Evolutionary conservation across 1,140 invertebrate species (phyloP).

Genomic region (Cotesia vestalis): DNA sequence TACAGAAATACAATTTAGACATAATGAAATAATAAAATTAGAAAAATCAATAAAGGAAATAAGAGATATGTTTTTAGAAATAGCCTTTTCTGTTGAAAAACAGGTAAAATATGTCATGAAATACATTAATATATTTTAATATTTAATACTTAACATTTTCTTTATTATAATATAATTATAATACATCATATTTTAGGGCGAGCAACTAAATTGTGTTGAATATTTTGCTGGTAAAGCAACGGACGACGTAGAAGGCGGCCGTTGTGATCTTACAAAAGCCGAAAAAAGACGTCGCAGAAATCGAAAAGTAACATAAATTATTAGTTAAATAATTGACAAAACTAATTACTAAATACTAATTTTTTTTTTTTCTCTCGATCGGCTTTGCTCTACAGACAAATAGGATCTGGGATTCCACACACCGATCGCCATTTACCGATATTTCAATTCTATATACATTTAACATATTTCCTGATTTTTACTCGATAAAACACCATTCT

Average conservation of each 20-base stretch:
- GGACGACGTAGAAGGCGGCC: conserved; percentile 72
- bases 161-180: conserved; percentile 28
- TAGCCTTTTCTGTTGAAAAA: conserved; percentile 78
- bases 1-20: conserved; percentile 83
- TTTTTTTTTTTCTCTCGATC: conserved; percentile 48
- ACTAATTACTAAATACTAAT: not conserved
- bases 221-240: conserved; percentile 75
- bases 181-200: conserved; percentile 67
- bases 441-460: conserved; percentile 21
- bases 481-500: not conserved
- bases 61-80: conserved; percentile 83
- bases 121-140: conserved; percentile 28
- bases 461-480: not conserved
- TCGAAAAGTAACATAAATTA: conserved; percentile 69
- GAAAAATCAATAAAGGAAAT: conserved; percentile 84
- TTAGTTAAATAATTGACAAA: not conserved
- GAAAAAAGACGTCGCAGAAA: conserved; percentile 73
- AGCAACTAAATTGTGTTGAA: conserved; percentile 76
- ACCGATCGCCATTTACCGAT: conserved; percentile 57
- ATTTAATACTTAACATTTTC: not conserved
- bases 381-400: conserved; percentile 60
- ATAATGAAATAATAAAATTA: conserved; percentile 83
- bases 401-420: conserved; percentile 60
- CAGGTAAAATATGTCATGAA: conserved; percentile 67
- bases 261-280: conserved; percentile 74